Evolutionary conservation across 2,797 vertebrate genomes (phyloP), one percentile per base, ranked within the genome.

Genomic region (Cossypha niveicapilla): DNA sequence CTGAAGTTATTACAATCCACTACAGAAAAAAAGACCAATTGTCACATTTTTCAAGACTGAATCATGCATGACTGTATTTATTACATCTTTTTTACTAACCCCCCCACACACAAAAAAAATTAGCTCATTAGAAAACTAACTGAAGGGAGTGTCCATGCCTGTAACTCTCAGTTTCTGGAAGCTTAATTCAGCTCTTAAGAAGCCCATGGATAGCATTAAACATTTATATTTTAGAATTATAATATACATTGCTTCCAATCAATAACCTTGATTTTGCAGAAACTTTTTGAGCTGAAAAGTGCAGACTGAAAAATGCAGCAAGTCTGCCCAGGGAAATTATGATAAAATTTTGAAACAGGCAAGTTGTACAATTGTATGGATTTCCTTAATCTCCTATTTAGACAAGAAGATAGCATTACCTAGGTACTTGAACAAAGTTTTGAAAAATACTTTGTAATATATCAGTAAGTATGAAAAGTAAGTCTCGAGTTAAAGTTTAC

Each of bases 21-120:
- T 54, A 18, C 9, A 45, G 32, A 25, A 45, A 57, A 80, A n/a
- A 61, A 51, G 21, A 23, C 12, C 39, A 34, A 22, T 21, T 28
- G 4, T 21, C 27, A 21, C 0, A 0, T 67, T 88, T 75, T 60
- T 73, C 11, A 73, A 47, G 56, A 68, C 21, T 39, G 27, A 80
- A 76, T 1, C 3, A 54, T 16, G 10, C 32, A 76, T 58, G 18
- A 37, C 2, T 13, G 4, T 32, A 50, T 45, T 72, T 28, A 37
- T 21, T 11, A 56, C 5, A 7, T 72, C 51, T 72, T 57, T 24
- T 79, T 32, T 42, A 62, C 22, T 35, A 68, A 56, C 6, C 6
- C 6, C 0, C 10, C 3, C 22, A 7, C 13, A 48, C 15, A 34
- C 10, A 15, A 10, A 6, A 57, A 56, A 61, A 48, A 32, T 1